Percentiles rank a stretch among this genome's conserved stretches.
These are phyloP conservation scores for Ectemnius continuus DNA, from an alignment of 2,888 invertebrate species.

Conservation along the genomic window DNA sequence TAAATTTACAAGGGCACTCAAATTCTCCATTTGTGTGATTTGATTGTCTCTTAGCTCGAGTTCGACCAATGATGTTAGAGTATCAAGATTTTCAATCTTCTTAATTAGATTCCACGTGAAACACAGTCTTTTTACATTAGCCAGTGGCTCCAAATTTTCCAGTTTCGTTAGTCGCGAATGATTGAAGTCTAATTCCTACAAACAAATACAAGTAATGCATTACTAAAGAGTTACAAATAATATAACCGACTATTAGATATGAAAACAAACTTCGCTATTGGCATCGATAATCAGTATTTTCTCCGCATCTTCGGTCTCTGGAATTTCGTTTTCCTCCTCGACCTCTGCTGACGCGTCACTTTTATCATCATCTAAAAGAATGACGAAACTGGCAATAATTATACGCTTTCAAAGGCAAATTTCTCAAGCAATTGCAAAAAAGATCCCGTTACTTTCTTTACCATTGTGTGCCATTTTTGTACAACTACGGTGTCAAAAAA, in stretches of 20 bases:
- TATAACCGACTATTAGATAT: conserved; percentile 2
- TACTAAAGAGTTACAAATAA: conserved; percentile 8
- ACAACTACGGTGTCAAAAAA: no score
- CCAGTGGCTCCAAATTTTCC: conserved; percentile 89
- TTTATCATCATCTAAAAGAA: conserved; percentile 62
- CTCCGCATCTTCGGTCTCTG: conserved; percentile 77
- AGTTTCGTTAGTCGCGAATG: conserved; percentile 92
- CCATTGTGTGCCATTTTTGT: conserved; percentile 55
- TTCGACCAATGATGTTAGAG: conserved; percentile 88
- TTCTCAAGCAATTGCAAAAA: not conserved
- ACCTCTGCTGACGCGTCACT: conserved; percentile 66
- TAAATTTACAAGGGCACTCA: conserved; percentile 91
- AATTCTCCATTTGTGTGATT: conserved; percentile 93
- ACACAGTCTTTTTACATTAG: conserved; percentile 87
- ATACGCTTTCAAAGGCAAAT: not conserved
- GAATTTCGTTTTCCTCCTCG: conserved; percentile 62
- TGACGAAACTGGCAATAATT: conserved; percentile 8
- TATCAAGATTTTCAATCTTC: conserved; percentile 92
- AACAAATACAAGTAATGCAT: no score
- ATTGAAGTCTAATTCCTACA: conserved; percentile 89
- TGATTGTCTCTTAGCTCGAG: conserved; percentile 99
- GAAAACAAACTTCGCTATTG: conserved; percentile 78
- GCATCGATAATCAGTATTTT: conserved; percentile 85
- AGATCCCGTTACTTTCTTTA: conserved; percentile 18
- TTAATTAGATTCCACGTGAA: conserved; percentile 97